A percentile compares a stretch with the other conserved stretches of the same genome.
These are phyloP conservation scores for Alosa sapidissima DNA, from an alignment of 2,797 vertebrate species.

Conservation along the genomic window DNA sequence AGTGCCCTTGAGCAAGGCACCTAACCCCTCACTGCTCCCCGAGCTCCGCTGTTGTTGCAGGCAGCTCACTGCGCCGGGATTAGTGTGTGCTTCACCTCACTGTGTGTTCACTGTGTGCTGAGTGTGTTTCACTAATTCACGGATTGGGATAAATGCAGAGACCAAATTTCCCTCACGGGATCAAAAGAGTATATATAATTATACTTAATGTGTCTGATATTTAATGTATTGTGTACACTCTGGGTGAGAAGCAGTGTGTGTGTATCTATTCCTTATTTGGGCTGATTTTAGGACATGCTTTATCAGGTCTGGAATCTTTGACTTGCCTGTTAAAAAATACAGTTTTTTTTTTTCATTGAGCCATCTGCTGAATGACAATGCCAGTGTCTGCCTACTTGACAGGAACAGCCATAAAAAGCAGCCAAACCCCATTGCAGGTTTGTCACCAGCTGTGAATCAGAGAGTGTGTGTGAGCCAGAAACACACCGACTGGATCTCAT, in stretches of 20 bases:
- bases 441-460: constrained; percentile 1
- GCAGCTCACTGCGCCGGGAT: too few relatives aligned
- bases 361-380: constrained; percentile 7
- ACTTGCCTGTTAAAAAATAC: not conserved
- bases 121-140: too few relatives aligned
- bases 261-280: not conserved
- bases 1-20: too few relatives aligned
- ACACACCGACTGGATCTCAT: not conserved
- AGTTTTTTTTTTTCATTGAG: not conserved
- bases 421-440: not conserved
- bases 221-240: not conserved
- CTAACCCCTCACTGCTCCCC: too few relatives aligned
- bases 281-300: not conserved
- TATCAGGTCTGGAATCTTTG: not conserved
- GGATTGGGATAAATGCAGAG: too few relatives aligned
- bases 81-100: too few relatives aligned
- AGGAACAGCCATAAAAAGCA: not conserved
- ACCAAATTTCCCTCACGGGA: too few relatives aligned
- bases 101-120: too few relatives aligned
- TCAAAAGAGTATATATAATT: too few relatives aligned
- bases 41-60: too few relatives aligned
- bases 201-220: too few relatives aligned
- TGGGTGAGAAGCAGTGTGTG: not conserved
- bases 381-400: not conserved
- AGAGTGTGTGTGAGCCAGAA: not conserved